Conservation (phyloP, 2,113 vertebrate species). For the Sorex fumeus region DNA sequence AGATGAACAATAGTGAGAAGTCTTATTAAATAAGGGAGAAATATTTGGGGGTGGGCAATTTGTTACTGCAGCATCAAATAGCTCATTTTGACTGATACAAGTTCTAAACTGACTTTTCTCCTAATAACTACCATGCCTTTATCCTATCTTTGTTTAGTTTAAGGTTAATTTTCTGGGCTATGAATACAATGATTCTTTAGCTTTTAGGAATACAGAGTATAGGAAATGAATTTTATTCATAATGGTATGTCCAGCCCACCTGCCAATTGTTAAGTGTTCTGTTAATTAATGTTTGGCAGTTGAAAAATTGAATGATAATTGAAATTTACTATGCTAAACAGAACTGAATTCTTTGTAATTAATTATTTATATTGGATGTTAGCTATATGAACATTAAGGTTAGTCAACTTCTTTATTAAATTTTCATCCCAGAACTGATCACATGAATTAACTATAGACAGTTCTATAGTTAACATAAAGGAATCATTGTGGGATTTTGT, state of each 20-base stretch:
- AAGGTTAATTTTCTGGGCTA: neutral
- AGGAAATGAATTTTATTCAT: conserved; percentile 14
- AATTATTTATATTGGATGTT: conserved; percentile 80
- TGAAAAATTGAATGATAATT: conserved; percentile 43
- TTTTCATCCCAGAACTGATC: neutral
- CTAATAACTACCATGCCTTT: neutral
- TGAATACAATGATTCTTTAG: neutral
- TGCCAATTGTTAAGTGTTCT: neutral
- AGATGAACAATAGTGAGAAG: too few species aligned
- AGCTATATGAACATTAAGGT: conserved; percentile 79
- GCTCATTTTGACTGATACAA: neutral
- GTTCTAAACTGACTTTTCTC: conserved; percentile 17
- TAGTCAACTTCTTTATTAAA: neutral
- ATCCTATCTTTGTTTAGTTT: neutral
- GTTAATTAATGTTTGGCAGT: conserved; percentile 44
- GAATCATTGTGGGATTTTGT: neutral
- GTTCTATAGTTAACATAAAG: conserved; percentile 40
- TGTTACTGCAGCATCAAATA: neutral
- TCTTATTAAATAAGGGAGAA: neutral
- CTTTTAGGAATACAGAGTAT: neutral
- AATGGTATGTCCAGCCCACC: neutral
- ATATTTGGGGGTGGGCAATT: neutral
- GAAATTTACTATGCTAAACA: conserved; percentile 83
- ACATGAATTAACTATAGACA: neutral
- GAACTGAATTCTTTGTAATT: conserved; percentile 83